Evolutionary conservation across 1,140 invertebrate genomes (phyloP), one percentile per base, ranked within the genome.

Genomic region (Drosophila virilis): DNA sequence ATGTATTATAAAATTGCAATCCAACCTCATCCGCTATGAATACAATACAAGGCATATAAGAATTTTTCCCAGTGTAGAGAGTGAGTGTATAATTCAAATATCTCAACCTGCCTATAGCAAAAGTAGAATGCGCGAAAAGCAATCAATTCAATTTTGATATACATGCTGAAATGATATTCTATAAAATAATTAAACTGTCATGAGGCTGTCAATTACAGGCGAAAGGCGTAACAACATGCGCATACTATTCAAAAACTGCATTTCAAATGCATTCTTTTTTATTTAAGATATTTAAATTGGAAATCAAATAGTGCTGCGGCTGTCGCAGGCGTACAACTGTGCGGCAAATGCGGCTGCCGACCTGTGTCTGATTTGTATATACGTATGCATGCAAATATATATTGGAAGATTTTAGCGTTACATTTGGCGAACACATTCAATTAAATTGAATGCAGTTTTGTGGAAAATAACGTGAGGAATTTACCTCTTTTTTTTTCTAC

Each of bases 121-220:
- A 28, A 50, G 28, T 17, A 10, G 42, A n/a, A n/a, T 37, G 45
- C 28, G 13, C 54, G 51, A 78, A 76, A 43, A 46, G 50, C 37
- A 51, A 51, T 74, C 55, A 50, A 71, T 68, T 74, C 13, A 38
- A 37, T 55, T 70, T 62, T 64, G 62, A 61, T 72, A 55, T 66
- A 67, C 74, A 76, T 45, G 50, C 79, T 61, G 50, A 68, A 67
- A 66, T 84, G 52, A 70, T 50, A 35, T 72, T 61, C 50, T 50
- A 76, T 74, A 80, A 88, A 88, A 89, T 89, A 88, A 88, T 88
- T 89, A 89, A 88, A 88, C 79, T 89, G 83, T 83, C 83, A 88
- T 50, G 68, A 52, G 65, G 42, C 69, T 79, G 83, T 88, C 83
- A 86, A 86, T 88, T 71, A 64, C 83, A 78, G 42, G 54, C 52